Evolutionary conservation across 2,888 invertebrate species (phyloP), one percentile per base, ranked within the genome.

Genomic region (Zele albiditarsus): DNA sequence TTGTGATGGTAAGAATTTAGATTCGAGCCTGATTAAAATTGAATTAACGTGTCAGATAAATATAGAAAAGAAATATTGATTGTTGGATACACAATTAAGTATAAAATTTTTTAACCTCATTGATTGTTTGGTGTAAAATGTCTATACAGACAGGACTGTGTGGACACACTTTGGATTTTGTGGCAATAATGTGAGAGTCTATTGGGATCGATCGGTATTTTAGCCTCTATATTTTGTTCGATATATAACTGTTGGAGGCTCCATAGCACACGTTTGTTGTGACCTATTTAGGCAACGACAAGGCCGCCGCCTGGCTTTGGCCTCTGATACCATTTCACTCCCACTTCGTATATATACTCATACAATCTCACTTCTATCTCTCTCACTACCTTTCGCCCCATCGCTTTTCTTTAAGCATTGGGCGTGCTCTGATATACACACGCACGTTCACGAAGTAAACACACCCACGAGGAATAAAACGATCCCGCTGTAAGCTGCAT

Each of bases 301-400:
- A 83, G 81, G 81, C 81, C 81, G 79, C 76, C 77, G 78, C 72
- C 79, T 79, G 79, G 79, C 82, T 82, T 82, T 82, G 81, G 80
- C 81, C 82, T 79, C 75, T 76, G 77, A 49, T 65, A 49, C 65
- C 62, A 65, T 72, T 71, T 65, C 79, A 79, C 79, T 76, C 77
- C 74, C 77, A 74, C 72, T 72, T 33, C n/a, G 38, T 38, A 38
- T n/a, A 46, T 46, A 46, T 14, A 46, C 20, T 20, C n/a, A 20
- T 20, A 20, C 20, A 53, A 20, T 53, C 53, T 53, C 53, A 6
- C n/a, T 20, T 38, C 58, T 69, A 20, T 23, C 31, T 53, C 33
- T n/a, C 69, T 25, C 23, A 28, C 27, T 25, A 23, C 33, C 16
- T 60, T 12, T 38, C 42, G 12, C 25, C 58, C 53, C 38, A 58